Evolutionary conservation across 2,113 vertebrate genomes (phyloP), one percentile per base, ranked within the genome.

Genomic region (Pterocles burchelli): DNA sequence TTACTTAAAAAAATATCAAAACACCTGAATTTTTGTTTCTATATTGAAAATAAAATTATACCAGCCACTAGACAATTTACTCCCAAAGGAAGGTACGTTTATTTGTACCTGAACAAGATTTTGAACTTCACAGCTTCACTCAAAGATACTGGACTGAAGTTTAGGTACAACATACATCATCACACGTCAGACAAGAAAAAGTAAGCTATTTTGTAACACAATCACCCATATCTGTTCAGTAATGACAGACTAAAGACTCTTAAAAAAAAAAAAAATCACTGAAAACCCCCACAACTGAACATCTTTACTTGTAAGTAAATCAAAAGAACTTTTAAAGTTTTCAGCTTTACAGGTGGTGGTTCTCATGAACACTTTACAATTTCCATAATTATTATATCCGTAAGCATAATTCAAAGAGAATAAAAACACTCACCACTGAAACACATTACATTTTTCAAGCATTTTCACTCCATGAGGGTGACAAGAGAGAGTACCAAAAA

Each of bases 361-460:
- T 17, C 31, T 57, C 31, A 52, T 9, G 31, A 24, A 83, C 2
- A 66, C 38, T 70, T 94, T 51, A 79, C 17, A 77, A 45, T 9
- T 59, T 67, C 38, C 3, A 0, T 38, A 49, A 58, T 20, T 7
- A 71, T 31, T 66, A 73, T 7, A 82, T 4, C 7, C 2, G 2
- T 26, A 84, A 70, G 8, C 25, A 70, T 11, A 79, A 70, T 62
- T 73, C 20, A 74, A 92, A 68, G 5, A 11, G 16, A 74, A 78
- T 29, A 79, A 55, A 33, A 45, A 29, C 48, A 97, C 99, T 98
- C 92, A 99, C 99, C 99, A 99, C 85, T 99, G 99, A 98, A 99
- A 99, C 94, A 99, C 99, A 78, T 98, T 98, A 97, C 99, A 99
- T 98, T 99, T 99, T 98, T 99, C 99, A 90, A 99, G 98, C 98